phyloP scores from a whole-genome alignment of 2,113 vertebrate genomes.

The Thermophis baileyi region DNA sequence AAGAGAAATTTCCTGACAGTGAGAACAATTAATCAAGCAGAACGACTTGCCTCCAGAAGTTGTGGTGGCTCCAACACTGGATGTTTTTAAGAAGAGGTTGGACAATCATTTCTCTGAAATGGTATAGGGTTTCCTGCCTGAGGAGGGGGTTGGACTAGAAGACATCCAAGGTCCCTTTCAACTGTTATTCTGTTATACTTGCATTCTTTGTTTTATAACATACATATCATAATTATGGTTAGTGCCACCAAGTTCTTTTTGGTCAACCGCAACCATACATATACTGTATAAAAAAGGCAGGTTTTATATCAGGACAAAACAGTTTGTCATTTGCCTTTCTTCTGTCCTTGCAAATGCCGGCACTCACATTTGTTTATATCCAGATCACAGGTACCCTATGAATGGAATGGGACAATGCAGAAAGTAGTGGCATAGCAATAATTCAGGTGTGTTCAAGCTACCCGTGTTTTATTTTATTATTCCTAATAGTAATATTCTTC shows the following conservation, averaged over 20 bases:
- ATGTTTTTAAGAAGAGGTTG: no score
- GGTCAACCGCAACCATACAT: neutral
- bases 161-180: neutral
- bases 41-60: neutral
- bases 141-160: neutral
- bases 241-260: neutral
- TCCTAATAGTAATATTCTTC: neutral
- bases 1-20: neutral
- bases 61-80: no score
- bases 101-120: neutral
- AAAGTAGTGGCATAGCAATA: neutral
- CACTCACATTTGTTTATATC: neutral
- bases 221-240: neutral
- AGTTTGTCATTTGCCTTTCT: neutral
- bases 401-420: neutral
- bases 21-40: neutral
- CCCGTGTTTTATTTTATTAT: neutral
- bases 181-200: neutral
- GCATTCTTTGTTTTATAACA: neutral
- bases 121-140: neutral
- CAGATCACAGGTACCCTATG: neutral
- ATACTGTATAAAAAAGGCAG: neutral
- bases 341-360: neutral
- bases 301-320: neutral
- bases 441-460: neutral